Evolutionary conservation across 2,797 vertebrate species (phyloP).

Genomic region (Hyperoplus lanceolatus): DNA sequence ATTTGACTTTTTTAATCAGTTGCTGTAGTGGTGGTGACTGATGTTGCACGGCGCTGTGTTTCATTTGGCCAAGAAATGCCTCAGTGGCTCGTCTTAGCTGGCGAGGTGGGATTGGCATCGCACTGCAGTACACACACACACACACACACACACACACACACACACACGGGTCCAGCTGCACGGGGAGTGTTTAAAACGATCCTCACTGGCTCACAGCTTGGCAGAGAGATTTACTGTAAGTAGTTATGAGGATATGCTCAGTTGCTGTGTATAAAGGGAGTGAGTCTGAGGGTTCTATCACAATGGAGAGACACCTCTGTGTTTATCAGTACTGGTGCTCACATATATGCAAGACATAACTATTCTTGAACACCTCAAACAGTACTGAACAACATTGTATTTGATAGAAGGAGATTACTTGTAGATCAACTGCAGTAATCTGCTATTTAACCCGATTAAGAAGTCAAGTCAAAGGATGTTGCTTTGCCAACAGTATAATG

Average conservation of each 20-base stretch:
- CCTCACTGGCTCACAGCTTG: slow-evolving; percentile 1
- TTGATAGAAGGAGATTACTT: background rate
- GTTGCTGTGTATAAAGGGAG: background rate
- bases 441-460: background rate
- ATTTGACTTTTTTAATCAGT: slow-evolving; percentile 3
- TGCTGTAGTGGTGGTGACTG: slow-evolving; percentile 1
- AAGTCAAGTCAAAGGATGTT: background rate
- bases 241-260: slow-evolving; percentile 8
- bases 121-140: slow-evolving; percentile 29
- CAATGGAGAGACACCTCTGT: background rate
- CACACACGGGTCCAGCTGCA: background rate
- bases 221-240: slow-evolving; percentile 17
- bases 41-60: slow-evolving; percentile 17
- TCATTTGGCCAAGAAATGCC: slow-evolving; percentile 55
- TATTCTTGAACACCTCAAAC: too few relatives aligned
- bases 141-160: slow-evolving; percentile 10
- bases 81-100: slow-evolving; percentile 45
- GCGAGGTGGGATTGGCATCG: slow-evolving; percentile 46
- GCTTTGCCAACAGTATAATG: background rate
- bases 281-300: background rate
- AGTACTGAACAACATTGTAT: too few relatives aligned
- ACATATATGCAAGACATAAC: background rate
- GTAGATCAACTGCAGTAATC: background rate
- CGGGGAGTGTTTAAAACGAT: slow-evolving; percentile 16
- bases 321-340: background rate